phyloP scores from a whole-genome alignment of 2,888 invertebrate species.

The Chrysolina oricalcia region DNA sequence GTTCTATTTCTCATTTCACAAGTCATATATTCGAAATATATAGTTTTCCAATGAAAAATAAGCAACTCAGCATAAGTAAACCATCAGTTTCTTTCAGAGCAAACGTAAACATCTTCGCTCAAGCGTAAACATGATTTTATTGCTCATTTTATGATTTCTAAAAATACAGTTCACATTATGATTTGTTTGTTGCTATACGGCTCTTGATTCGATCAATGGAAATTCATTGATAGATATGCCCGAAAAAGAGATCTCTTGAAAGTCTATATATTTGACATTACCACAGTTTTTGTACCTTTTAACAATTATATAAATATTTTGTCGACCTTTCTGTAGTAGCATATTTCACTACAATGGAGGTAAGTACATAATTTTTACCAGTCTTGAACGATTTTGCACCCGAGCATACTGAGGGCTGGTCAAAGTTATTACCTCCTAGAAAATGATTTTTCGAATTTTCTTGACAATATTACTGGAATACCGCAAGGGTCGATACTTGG shows the following conservation, averaged over 20 bases:
- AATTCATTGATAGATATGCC: background rate
- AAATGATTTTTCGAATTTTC: no score
- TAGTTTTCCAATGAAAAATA: background rate
- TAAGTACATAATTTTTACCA: no score
- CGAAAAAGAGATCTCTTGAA: background rate
- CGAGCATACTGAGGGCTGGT: no score
- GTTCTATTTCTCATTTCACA: background rate
- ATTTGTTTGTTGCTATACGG: constrained; percentile 3
- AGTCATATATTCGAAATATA: background rate
- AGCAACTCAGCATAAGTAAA: background rate
- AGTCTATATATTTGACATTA: background rate
- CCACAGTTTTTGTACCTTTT: background rate
- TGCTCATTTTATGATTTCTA: constrained; percentile 5
- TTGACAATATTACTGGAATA: no score
- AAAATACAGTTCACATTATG: background rate
- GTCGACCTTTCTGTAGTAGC: no score
- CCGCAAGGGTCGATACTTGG: no score
- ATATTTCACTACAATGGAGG: no score
- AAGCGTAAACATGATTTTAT: background rate
- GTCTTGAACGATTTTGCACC: no score
- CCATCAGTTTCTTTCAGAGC: background rate
- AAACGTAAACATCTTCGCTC: constrained; percentile 15
- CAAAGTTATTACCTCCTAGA: no score
- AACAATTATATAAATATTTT: no score
- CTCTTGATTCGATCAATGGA: background rate